These are phyloP conservation scores for Limnodromus scolopaceus DNA, from an alignment of 2,797 vertebrate species.

Conservation along the genomic window DNA sequence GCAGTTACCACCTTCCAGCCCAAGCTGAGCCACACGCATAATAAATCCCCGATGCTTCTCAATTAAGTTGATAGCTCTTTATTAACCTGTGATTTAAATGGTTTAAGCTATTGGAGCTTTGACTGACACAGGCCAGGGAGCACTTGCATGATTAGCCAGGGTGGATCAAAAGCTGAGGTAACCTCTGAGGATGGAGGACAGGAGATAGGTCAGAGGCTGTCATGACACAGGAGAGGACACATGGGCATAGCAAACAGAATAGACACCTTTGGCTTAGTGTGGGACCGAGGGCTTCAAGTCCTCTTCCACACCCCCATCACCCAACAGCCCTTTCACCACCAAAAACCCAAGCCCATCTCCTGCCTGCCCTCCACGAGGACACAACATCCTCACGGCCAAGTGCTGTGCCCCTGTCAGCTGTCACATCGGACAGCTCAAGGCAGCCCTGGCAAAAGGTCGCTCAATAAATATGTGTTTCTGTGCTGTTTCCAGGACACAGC, in stretches of 20 bases:
- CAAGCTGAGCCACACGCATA: not conserved
- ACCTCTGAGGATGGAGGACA: not conserved
- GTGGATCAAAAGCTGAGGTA: not conserved
- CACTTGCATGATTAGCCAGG: not conserved
- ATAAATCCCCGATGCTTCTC: not conserved
- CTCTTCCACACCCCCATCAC: not conserved
- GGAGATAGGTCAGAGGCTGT: not conserved
- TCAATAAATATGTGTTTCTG: slow-evolving; percentile 47
- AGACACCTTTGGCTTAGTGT: not conserved
- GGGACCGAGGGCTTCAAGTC: not conserved
- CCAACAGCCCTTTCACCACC: not conserved
- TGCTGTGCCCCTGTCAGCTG: not conserved
- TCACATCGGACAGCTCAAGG: not conserved
- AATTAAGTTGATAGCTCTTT: not conserved
- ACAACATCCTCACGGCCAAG: not conserved
- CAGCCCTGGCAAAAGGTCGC: slow-evolving; percentile 54
- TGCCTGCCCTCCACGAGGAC: not conserved
- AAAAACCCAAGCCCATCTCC: not conserved
- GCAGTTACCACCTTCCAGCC: not conserved
- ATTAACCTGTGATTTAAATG: not conserved
- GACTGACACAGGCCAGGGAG: not conserved
- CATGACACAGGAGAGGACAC: not conserved
- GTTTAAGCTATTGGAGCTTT: not conserved
- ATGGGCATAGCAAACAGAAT: not conserved
- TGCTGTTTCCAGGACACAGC: slow-evolving; percentile 9